Percentiles rank a stretch among this genome's conserved stretches.
phyloP scores from a whole-genome alignment of 2,888 invertebrate genomes.

The Eudasyphora cyanicolor region DNA sequence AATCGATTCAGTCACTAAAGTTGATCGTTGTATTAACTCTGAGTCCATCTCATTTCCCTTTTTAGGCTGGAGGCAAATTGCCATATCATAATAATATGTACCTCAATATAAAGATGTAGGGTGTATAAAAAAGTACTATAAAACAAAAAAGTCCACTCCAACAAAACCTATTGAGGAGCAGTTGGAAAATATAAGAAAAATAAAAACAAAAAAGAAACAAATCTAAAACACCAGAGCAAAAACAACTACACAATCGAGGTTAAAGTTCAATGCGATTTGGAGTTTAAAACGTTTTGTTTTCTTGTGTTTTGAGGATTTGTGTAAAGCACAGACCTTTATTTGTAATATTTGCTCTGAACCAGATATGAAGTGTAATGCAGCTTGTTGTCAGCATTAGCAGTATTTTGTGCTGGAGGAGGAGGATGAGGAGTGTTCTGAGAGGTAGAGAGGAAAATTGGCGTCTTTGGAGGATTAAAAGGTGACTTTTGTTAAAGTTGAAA shows the following conservation, averaged over 20 bases:
- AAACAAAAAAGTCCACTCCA: too few species aligned
- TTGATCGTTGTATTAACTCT: too few species aligned
- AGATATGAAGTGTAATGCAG: conserved; percentile 10
- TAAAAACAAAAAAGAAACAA: neutral
- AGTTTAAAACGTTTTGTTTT: conserved; percentile 53
- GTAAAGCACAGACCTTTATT: conserved; percentile 35
- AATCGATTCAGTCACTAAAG: too few species aligned
- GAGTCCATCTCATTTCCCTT: too few species aligned
- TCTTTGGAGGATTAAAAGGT: conserved; percentile 21
- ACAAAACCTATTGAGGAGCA: neutral
- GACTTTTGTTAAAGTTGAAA: conserved; percentile 30
- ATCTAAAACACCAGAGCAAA: too few species aligned
- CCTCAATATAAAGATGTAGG: too few species aligned
- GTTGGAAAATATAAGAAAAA: too few species aligned
- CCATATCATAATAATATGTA: too few species aligned
- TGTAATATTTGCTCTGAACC: conserved; percentile 38
- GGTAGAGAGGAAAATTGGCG: neutral
- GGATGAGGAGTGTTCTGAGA: too few species aligned
- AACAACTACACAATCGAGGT: conserved; percentile 52
- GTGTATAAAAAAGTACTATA: too few species aligned
- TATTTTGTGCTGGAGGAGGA: neutral
- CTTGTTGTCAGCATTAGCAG: neutral
- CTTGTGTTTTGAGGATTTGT: conserved; percentile 30
- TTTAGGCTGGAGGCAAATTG: too few species aligned
- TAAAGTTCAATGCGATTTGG: conserved; percentile 63